Evolutionary conservation across 1,140 invertebrate species (phyloP).

Genomic region (Ceratosolen solmsi): DNA sequence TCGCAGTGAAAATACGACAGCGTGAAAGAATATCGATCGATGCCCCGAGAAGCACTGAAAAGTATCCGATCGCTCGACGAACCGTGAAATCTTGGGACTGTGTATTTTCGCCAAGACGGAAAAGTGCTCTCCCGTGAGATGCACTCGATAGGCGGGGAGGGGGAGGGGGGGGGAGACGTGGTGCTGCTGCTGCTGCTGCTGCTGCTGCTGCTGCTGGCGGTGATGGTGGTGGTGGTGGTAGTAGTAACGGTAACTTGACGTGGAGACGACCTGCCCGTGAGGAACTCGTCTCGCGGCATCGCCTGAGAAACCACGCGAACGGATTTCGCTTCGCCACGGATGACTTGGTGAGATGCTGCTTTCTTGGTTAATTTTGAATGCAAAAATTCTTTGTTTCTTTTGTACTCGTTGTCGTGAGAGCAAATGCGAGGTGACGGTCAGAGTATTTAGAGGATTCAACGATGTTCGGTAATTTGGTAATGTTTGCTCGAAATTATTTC

Average conservation of each 20-base stretch:
- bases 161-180: too few relatives aligned
- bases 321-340: conserved; percentile 4
- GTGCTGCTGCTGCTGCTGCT: too few relatives aligned
- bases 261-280: neutral
- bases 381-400: neutral
- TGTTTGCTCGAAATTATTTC: too few relatives aligned
- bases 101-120: neutral
- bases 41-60: neutral
- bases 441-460: neutral
- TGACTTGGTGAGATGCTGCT: neutral
- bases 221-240: neutral
- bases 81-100: neutral
- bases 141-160: neutral
- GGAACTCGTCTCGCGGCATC: neutral
- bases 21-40: neutral
- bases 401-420: neutral
- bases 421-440: neutral
- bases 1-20: too few relatives aligned
- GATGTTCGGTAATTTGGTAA: neutral
- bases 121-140: neutral
- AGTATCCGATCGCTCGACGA: neutral
- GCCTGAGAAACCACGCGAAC: neutral
- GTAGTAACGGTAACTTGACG: conserved; percentile 23
- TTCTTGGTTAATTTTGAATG: conserved; percentile 6
- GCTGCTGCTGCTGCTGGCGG: too few relatives aligned